Percentiles rank a stretch among this genome's conserved stretches.
These are phyloP conservation scores for Chelonia mydas DNA, from an alignment of 2,797 vertebrate genomes.

Conservation along the genomic window DNA sequence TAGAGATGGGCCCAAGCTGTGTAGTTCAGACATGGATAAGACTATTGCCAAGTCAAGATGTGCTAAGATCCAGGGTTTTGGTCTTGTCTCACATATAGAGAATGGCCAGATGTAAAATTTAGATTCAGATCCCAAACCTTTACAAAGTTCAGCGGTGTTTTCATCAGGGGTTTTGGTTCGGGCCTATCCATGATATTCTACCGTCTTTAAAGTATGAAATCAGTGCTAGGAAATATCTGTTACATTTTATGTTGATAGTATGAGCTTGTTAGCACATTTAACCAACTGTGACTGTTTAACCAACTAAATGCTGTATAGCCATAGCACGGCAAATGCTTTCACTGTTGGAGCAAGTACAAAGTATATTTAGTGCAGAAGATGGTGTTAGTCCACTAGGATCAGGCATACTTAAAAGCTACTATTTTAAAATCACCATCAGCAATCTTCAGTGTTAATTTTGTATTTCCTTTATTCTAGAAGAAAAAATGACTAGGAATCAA, in stretches of 20 bases:
- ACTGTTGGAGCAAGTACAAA: neutral
- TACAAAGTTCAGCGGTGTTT: neutral
- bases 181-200: conserved; percentile 3
- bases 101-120: neutral
- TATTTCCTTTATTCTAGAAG: neutral
- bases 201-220: neutral
- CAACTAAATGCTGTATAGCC: neutral
- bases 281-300: neutral
- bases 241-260: neutral
- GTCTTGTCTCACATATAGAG: neutral
- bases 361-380: neutral
- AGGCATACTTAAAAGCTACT: neutral
- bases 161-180: neutral
- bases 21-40: neutral
- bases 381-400: neutral
- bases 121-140: neutral
- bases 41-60: neutral
- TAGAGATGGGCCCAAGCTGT: neutral
- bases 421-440: neutral
- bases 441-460: neutral
- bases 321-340: neutral
- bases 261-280: neutral
- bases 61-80: neutral
- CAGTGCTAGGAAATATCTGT: neutral
- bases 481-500: neutral